Base-by-base conservation (phyloP, 2,113 vertebrate genomes). In the Eptatretus burgeri region DNA sequence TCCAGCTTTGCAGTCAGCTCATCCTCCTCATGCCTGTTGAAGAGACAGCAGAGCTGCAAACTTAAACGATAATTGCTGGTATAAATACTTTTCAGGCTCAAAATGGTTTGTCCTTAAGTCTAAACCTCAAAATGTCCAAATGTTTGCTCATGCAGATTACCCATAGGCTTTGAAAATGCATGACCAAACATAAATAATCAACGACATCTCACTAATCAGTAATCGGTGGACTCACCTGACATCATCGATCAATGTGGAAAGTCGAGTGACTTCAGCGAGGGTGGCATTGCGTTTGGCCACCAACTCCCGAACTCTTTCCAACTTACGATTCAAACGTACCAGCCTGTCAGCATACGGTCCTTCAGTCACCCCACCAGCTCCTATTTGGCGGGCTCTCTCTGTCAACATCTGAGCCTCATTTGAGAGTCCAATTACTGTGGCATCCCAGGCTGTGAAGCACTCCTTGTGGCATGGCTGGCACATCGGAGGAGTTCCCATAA, bases 371-470 rank as follows among this genome's bases (percentile, higher is more conserved):
- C 85, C 85, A 0, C 78, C 82, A 66, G 81, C 68, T 76, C 82
- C 93, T 65, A 94, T 67, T 65, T 79, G 70, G n/a, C 81, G 81
- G 63, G 84, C 81, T 69, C 78, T 84, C 66, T 83, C 80, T 67
- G 88, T 74, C 53, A 98, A 79, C 53, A 74, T 77, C 70, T 83
- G 81, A 11, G 87, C 95, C 73, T 74, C 82, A 62, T 85, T 93
- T 67, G 82, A 77, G 69, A 98, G 68, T 68, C 89, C 82, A 0
- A 78, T 68, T 1, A 96, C 69, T 64, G 82, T 71, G 13, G 71
- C 20, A 0, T 94, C 85, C 91, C 91, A 98, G 17, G 86, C 77
- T 1, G 79, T 71, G 1, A 98, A 98, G 74, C 91, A 98, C 10
- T n/a, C n/a, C 72, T 84, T 77, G 70, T 98, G 91, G 72, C 91